Base-by-base conservation (phyloP, 2,113 vertebrate genomes). In the Mobula birostris region DNA sequence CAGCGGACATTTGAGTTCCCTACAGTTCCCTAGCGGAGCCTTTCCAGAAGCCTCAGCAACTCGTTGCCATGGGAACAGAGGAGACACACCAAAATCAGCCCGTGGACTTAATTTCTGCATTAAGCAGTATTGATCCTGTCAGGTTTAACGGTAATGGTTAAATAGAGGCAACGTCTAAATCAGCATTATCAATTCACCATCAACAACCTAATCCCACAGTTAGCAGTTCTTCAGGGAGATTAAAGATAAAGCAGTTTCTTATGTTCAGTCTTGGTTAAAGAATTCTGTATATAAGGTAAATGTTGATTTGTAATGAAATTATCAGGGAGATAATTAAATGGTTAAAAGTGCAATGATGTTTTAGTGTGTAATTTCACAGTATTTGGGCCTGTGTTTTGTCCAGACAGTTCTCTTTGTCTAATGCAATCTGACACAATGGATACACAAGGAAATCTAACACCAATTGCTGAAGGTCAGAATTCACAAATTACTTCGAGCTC, bases 61-160 rank as follows among this genome's bases (percentile, higher is more conserved):
- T 95, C 94, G 95, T 96, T 97, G 96, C 96, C 95, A 95, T 95
- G 96, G 94, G 94, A 97, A 96, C 95, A 19, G 94, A 96, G 70
- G 94, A 96, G 77, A 95, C 96, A 94, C n/a, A 36, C 63, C 77
- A 91, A 91, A 94, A 94, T 12, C 27, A 74, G 94, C 94, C 78
- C 77, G 94, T 48, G 94, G 88, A 36, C 48, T 48, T 36, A 15
- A 27, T 91, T 82, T 1, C 72, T 94, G 85, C 83, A 94, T 63
- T 94, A 80, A 40, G 19, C 40, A 56, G 92, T 95, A 56, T 74
- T 76, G 70, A 70, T 95, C 29, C 94, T 83, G 94, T 94, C 94
- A 91, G 79, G n/a, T 29, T 63, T 94, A 0, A 85, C 94, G 91
- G 76, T 82, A 66, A 80, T 83, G 2, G 76, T 94, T 95, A 95